Evolutionary conservation across 2,888 invertebrate genomes (phyloP).

Genomic region (Alviniconcha strummeri): DNA sequence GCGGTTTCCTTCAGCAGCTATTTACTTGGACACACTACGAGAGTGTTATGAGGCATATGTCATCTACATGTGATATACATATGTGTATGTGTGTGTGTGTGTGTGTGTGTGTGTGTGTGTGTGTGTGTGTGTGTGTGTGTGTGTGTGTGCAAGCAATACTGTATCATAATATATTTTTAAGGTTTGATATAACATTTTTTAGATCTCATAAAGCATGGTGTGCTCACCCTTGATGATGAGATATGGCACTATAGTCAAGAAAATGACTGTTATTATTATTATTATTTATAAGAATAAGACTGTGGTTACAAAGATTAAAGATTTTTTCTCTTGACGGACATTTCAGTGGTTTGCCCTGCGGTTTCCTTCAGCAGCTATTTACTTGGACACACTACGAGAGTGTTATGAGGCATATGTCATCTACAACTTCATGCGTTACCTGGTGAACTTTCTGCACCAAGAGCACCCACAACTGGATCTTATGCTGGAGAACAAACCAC

Average conservation of each 20-base stretch:
- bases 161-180: not conserved
- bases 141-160: not conserved
- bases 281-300: too few species aligned
- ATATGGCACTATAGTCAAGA: too few species aligned
- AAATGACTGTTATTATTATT: too few species aligned
- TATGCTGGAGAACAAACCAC: slow-evolving; percentile 79
- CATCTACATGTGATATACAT: slow-evolving; percentile 81
- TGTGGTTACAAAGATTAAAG: too few species aligned
- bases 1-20: slow-evolving; percentile 88
- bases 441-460: slow-evolving; percentile 90
- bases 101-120: not conserved
- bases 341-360: slow-evolving; percentile 89
- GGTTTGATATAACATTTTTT: not conserved
- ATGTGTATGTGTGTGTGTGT: not conserved
- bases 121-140: slow-evolving; percentile 1
- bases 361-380: slow-evolving; percentile 91
- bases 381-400: slow-evolving; percentile 93
- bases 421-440: slow-evolving; percentile 97
- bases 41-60: slow-evolving; percentile 99
- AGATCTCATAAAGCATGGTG: too few species aligned
- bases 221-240: too few species aligned
- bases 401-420: slow-evolving; percentile 99
- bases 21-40: slow-evolving; percentile 92
- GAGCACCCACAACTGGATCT: slow-evolving; percentile 86
- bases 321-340: not conserved